Conservation (phyloP, 2,888 invertebrate genomes). For the Rhagium mordax region DNA sequence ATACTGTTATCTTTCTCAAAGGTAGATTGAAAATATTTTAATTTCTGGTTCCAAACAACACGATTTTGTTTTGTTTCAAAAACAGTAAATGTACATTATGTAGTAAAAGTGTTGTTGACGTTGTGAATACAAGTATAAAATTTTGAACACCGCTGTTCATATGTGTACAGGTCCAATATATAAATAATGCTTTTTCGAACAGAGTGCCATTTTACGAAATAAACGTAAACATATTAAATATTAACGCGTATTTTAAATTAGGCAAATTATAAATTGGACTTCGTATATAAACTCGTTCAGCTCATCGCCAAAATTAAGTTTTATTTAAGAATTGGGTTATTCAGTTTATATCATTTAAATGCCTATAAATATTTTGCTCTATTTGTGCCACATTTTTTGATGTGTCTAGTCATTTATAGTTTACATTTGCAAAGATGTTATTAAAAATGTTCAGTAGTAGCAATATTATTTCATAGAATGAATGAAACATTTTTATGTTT, state of each 20-base stretch:
- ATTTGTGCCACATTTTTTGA: slow-evolving; percentile 17
- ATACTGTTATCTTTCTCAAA: too few species aligned
- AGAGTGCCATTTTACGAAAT: neutral
- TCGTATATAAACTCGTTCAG: neutral
- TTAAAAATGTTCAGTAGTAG: neutral
- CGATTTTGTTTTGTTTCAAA: too few species aligned
- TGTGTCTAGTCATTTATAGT: slow-evolving; percentile 20
- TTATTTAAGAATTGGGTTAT: neutral
- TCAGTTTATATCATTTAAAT: neutral
- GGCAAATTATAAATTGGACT: neutral
- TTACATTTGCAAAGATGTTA: slow-evolving; percentile 12
- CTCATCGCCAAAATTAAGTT: neutral
- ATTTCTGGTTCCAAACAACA: too few species aligned
- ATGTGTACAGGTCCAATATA: neutral
- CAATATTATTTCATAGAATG: neutral
- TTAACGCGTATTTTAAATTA: neutral
- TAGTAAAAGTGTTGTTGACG: slow-evolving; percentile 5
- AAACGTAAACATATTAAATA: neutral
- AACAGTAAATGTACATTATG: too few species aligned
- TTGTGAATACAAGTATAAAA: neutral
- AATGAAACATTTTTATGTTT: slow-evolving; percentile 8
- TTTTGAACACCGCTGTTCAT: neutral
- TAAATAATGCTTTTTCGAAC: neutral
- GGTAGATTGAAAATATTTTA: too few species aligned
- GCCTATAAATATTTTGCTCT: neutral